Percentiles rank a stretch among this genome's conserved stretches.
These are phyloP conservation scores for Parazoanthus swiftii DNA, from an alignment of 92 coral and sea anemone species.

Conservation along the genomic window DNA sequence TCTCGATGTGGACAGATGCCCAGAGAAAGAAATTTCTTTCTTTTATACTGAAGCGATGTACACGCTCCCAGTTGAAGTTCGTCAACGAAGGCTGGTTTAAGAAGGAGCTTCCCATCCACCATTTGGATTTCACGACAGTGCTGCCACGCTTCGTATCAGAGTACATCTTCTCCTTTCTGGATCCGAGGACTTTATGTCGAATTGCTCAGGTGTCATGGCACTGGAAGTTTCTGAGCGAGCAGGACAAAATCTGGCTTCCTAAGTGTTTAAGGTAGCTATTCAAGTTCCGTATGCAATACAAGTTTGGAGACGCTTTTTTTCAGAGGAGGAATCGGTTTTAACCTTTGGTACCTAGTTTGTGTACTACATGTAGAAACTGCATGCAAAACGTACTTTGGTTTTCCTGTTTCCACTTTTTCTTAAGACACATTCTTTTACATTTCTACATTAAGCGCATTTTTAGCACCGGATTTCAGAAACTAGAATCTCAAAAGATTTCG, in stretches of 20 bases:
- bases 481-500: too few species aligned
- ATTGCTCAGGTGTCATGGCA: conserved; percentile 93
- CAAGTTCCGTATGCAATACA: not conserved
- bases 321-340: too few species aligned
- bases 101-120: conserved; percentile 72
- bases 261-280: conserved; percentile 62
- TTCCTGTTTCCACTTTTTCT: too few species aligned
- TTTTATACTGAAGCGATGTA: conserved; percentile 78
- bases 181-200: conserved; percentile 92
- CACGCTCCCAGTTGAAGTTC: conserved; percentile 77
- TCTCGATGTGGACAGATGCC: conserved; percentile 93
- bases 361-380: too few species aligned
- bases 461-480: too few species aligned
- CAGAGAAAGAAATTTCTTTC: conserved; percentile 87
- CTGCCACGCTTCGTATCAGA: conserved; percentile 82
- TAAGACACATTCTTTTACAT: too few species aligned
- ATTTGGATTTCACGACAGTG: conserved; percentile 80
- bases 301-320: too few species aligned
- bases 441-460: too few species aligned
- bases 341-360: too few species aligned
- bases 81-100: conserved; percentile 78
- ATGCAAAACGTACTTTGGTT: too few species aligned
- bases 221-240: conserved; percentile 91
- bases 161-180: conserved; percentile 82
- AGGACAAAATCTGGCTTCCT: conserved; percentile 89